These are phyloP conservation scores for Electrona antarctica DNA, from an alignment of 2,113 vertebrate species.

Conservation along the genomic window DNA sequence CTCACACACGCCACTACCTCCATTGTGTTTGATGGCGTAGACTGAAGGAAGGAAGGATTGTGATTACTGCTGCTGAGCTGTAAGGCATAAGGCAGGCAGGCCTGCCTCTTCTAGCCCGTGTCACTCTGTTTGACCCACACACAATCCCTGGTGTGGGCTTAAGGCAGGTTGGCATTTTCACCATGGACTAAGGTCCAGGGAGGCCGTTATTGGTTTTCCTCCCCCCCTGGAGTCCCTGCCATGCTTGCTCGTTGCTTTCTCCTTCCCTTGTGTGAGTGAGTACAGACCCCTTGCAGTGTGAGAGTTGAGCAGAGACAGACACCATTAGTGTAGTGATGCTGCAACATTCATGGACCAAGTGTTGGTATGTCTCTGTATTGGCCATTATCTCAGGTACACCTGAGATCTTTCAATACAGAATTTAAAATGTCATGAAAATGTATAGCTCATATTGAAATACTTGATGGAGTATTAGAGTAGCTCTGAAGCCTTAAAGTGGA, in stretches of 20 bases:
- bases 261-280: too few relatives aligned
- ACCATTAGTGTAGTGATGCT: too few relatives aligned
- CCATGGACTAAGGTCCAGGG: slow-evolving; percentile 26
- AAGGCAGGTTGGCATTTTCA: slow-evolving; percentile 17
- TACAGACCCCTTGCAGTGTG: too few relatives aligned
- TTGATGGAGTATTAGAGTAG: too few relatives aligned
- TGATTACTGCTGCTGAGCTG: slow-evolving; percentile 56
- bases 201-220: slow-evolving; percentile 37
- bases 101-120: slow-evolving; percentile 34
- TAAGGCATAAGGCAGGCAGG: slow-evolving; percentile 26
- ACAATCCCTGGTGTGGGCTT: slow-evolving; percentile 12
- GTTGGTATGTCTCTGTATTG: too few relatives aligned
- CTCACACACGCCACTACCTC: slow-evolving; percentile 54
- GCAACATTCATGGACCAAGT: too few relatives aligned
- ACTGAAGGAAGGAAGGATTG: slow-evolving; percentile 26
- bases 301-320: too few relatives aligned
- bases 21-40: slow-evolving; percentile 41
- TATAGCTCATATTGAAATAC: background rate
- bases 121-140: slow-evolving; percentile 49
- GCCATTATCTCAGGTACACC: too few relatives aligned
- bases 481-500: too few relatives aligned
- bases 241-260: too few relatives aligned
- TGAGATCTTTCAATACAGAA: background rate
- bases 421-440: background rate
- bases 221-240: slow-evolving; percentile 3